These are phyloP conservation scores for Rhinoderma darwinii DNA, from an alignment of 2,113 vertebrate species.

Conservation along the genomic window DNA sequence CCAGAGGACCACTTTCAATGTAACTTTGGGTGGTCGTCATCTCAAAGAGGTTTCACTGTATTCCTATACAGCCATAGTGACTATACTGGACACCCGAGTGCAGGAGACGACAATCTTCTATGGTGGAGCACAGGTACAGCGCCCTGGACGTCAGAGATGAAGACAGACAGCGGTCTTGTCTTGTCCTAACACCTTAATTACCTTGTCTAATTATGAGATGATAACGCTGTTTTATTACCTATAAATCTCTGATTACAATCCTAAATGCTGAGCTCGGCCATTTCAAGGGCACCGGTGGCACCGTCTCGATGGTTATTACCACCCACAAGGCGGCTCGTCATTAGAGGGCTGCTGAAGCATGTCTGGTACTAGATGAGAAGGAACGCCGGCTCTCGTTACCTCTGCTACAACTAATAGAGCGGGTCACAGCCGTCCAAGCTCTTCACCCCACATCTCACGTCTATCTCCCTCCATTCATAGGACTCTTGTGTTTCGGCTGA, in stretches of 20 bases:
- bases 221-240: constrained; percentile 14
- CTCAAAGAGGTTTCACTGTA: too few relatives aligned
- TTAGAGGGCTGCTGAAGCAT: constrained; percentile 8
- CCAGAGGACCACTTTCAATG: too few relatives aligned
- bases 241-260: constrained; percentile 6
- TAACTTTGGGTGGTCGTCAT: too few relatives aligned
- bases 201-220: constrained; percentile 33
- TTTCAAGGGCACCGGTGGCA: constrained; percentile 28
- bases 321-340: not conserved
- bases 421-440: not conserved
- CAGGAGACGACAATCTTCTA: not conserved
- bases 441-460: not conserved
- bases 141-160: not conserved
- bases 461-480: not conserved
- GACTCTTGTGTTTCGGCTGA: not conserved
- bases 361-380: not conserved
- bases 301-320: constrained; percentile 23
- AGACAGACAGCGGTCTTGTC: not conserved
- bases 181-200: constrained; percentile 20
- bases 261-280: not conserved
- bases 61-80: not conserved
- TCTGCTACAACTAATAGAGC: not conserved
- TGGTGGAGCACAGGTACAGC: not conserved
- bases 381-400: not conserved
- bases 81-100: too few relatives aligned